Evolutionary conservation across 1,140 invertebrate genomes (phyloP), one percentile per base, ranked within the genome.

Genomic region (Dryas iulia): DNA sequence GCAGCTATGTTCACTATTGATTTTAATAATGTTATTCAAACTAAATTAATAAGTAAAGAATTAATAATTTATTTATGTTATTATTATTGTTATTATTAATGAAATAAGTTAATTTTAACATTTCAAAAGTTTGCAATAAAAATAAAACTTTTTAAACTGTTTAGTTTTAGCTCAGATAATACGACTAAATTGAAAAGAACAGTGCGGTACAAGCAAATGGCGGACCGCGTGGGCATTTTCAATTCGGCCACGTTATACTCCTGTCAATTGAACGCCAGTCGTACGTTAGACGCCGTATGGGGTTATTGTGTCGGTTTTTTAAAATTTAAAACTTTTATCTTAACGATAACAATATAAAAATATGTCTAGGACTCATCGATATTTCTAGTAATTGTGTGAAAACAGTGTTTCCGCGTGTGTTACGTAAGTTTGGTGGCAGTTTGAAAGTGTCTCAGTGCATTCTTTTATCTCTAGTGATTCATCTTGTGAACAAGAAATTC

Each of bases 401-500:
- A 66, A 47, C 59, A 69, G 74, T 80, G 78, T 75, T 66, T 66
- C 77, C 76, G 66, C 81, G 73, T 77, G 81, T 76, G 68, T 53
- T 63, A 28, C 73, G 75, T 72, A 72, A 70, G 72, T 81, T 77
- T 72, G 59, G 83, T 76, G 73, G 47, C 64, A 77, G 59, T 78
- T 79, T 74, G 58, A 25, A 66, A 74, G 81, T 82, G 76, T 80
- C 61, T 73, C 71, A 79, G 84, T 86, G 84, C 84, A 86, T 88
- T 86, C 83, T 81, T 83, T 47, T 47, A 47, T 47, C 39, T 47
- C 6, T 47, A 79, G 82, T 88, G 86, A 88, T 88, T 89, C 86
- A 89, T 87, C 86, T 86, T 78, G 77, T 76, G 77, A 79, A 85
- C 81, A 83, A 84, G 82, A 86, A 88, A 84, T 86, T 82, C 78